phyloP scores from a whole-genome alignment of 2,113 vertebrate genomes.

The Trogon melanurus region DNA sequence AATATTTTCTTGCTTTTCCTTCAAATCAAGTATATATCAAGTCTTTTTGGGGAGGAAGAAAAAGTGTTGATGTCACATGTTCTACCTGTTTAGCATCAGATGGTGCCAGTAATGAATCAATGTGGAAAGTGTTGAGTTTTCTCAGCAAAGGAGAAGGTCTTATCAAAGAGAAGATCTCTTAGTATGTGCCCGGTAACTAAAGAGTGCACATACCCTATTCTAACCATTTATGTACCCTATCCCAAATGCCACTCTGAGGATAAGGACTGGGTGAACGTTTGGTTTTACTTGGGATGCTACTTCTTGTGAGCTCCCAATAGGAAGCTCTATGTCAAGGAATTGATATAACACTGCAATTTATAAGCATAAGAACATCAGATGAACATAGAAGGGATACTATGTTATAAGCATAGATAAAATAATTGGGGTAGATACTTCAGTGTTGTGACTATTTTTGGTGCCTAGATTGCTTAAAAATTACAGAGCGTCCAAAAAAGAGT shows the following conservation, averaged over 20 bases:
- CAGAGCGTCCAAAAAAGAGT: accelerated
- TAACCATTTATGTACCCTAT: not conserved
- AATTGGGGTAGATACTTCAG: not conserved
- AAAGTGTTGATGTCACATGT: not conserved
- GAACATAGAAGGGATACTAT: accelerated
- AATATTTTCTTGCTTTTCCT: not conserved
- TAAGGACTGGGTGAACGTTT: not conserved
- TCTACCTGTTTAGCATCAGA: not conserved
- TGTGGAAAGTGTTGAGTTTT: not conserved
- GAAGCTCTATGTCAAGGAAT: not conserved
- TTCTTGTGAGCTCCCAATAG: not conserved
- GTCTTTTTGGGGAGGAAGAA: not conserved
- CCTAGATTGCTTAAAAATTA: not conserved
- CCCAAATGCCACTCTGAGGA: not conserved
- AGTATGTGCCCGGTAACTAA: not conserved
- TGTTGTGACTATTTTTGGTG: not conserved
- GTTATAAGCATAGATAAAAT: not conserved
- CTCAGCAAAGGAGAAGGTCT: not conserved
- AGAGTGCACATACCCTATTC: not conserved
- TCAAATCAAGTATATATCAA: not conserved
- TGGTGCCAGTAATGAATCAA: not conserved
- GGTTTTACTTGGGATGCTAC: not conserved
- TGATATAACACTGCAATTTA: not conserved
- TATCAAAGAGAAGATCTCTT: not conserved
- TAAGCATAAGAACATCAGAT: not conserved